Conservation (phyloP, 2,113 vertebrate species). For the Corythornis cristatus region DNA sequence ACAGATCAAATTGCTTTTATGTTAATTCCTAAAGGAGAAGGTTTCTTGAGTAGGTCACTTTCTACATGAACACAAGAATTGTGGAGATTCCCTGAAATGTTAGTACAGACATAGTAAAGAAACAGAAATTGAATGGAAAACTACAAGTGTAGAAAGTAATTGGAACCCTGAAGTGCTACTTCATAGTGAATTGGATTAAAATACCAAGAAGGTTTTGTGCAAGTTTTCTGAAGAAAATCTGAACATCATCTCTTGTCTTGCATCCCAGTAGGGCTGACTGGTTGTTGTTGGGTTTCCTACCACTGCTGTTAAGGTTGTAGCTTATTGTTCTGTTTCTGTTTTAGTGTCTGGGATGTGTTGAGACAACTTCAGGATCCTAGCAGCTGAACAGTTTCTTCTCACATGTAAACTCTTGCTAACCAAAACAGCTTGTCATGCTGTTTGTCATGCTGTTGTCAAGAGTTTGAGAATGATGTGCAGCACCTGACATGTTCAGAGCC, state of each 20-base stretch:
- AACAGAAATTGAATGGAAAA: neutral
- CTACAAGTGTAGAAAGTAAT: neutral
- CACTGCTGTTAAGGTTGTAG: neutral
- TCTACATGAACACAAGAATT: neutral
- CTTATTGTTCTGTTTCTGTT: neutral
- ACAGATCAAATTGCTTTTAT: neutral
- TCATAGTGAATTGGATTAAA: neutral
- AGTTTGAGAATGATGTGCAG: neutral
- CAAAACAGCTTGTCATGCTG: neutral
- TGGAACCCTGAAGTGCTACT: neutral
- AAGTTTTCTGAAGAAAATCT: neutral
- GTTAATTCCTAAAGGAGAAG: neutral
- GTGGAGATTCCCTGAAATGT: neutral
- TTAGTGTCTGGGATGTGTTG: neutral
- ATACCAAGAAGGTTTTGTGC: neutral
- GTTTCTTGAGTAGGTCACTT: neutral
- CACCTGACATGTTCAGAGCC: neutral
- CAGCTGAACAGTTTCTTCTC: neutral
- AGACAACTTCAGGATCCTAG: neutral
- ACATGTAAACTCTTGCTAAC: neutral
- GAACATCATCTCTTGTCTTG: neutral
- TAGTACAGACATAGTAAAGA: neutral
- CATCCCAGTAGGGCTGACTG: neutral
- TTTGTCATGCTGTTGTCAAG: neutral
- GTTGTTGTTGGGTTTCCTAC: neutral